Conservation (phyloP, 2,797 vertebrate species). For the Alosa sapidissima region DNA sequence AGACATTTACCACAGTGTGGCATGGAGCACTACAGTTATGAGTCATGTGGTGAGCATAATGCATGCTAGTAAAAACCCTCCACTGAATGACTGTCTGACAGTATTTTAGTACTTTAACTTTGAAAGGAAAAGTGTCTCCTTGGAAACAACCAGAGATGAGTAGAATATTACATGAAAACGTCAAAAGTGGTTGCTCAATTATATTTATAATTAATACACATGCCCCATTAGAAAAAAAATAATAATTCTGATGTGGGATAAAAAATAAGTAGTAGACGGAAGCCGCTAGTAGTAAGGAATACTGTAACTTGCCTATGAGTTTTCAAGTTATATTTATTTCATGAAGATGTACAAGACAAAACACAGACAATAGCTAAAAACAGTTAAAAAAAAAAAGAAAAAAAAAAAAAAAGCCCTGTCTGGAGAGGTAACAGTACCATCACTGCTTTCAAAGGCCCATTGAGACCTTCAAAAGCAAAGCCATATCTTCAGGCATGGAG, state of each 20-base stretch:
- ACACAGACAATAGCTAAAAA: neutral
- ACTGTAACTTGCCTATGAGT: neutral
- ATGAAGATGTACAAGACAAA: neutral
- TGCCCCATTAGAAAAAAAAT: too few species aligned
- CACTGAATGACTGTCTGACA: too few species aligned
- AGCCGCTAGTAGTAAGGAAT: too few species aligned
- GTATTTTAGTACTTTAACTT: too few species aligned
- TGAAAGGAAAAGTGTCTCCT: neutral
- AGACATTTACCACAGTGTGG: neutral
- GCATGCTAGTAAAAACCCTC: too few species aligned
- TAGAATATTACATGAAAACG: neutral
- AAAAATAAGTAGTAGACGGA: too few species aligned
- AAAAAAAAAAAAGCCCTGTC: neutral
- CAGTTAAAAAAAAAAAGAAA: neutral
- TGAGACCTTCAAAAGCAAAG: constrained; percentile 87
- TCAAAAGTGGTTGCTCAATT: neutral
- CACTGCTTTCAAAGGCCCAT: constrained; percentile 77
- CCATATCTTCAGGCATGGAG: constrained; percentile 88
- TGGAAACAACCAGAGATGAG: neutral
- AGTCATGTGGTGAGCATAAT: too few species aligned
- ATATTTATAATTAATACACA: too few species aligned
- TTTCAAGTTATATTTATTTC: neutral
- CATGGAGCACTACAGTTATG: neutral
- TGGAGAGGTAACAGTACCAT: neutral
- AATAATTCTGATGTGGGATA: too few species aligned